Percentiles rank a stretch among this genome's conserved stretches.
Conservation (phyloP, 2,888 invertebrate species). For the Piscicola geometra region DNA sequence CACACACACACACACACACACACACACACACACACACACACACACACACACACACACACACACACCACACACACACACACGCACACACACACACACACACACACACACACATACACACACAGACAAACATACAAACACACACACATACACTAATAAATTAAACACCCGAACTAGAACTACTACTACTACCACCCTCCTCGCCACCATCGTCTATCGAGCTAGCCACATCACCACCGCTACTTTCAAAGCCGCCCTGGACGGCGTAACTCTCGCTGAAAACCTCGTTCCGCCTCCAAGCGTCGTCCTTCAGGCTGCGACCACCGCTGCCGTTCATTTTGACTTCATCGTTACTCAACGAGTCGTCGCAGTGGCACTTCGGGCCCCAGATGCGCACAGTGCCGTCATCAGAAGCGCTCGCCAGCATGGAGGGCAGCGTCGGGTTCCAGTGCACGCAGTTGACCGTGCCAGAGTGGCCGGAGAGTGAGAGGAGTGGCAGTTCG, state of each 20-base stretch:
- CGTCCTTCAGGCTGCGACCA: constrained; percentile 4
- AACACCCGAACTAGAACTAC: neutral
- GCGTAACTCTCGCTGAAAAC: neutral
- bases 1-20: neutral
- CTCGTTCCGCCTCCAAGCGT: constrained; percentile 16
- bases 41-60: neutral
- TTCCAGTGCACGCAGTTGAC: constrained; percentile 99
- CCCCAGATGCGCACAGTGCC: constrained; percentile 93
- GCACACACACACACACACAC: neutral
- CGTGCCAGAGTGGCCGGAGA: constrained; percentile 86
- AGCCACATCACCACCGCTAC: neutral
- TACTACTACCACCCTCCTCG: neutral
- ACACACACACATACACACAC: too few relatives aligned
- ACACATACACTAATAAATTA: neutral
- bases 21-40: neutral
- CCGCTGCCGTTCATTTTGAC: neutral
- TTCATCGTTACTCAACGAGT: neutral
- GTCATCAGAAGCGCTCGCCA: constrained; percentile 94
- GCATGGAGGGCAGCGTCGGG: constrained; percentile 78
- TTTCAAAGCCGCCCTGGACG: neutral
- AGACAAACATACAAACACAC: neutral
- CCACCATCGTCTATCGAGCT: neutral
- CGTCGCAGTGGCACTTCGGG: constrained; percentile 58
- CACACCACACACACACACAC: neutral
- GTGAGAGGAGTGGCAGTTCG: constrained; percentile 81